Evolutionary conservation across 2,113 vertebrate species (phyloP), one percentile per base, ranked within the genome.

Genomic region (Platycercus adscitus): DNA sequence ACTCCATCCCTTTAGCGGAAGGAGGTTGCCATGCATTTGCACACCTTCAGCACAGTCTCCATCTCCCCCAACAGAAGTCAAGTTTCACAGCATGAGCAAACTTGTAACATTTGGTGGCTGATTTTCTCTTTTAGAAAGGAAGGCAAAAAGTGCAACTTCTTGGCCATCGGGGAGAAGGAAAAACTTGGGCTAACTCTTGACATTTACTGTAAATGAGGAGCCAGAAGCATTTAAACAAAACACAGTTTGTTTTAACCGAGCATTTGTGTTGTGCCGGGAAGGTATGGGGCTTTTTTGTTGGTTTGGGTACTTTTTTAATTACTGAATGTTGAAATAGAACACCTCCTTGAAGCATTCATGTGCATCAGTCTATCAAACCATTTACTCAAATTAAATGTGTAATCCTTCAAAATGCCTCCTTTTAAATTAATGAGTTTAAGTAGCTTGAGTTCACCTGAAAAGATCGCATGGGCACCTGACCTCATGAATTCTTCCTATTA

Each of bases 381-480:
- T 98, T 98, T 98, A 98, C 98, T 98, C 98, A 98, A 98, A 98
- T 98, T 98, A 98, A 98, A 98, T 97, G 98, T 98, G 98, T 98
- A 98, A 98, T 98, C 98, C 98, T 98, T 98, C 98, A 98, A 97
- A 98, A 98, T 98, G 98, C 98, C 97, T 98, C 98, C 98, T 98
- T 98, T 98, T 98, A 98, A 98, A 98, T 98, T 98, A 98, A 98
- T 98, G 98, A 98, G 98, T 98, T 98, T 98, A 98, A 98, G 98
- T 98, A 98, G 98, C 98, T 98, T 97, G 97, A 98, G 96, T 98
- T 98, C 98, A 98, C 98, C 98, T 98, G 98, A 98, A 98, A 98
- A 98, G 97, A 98, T 98, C 94, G 39, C 97, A 96, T 11, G 7
- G 97, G 97, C 97, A 98, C 98, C 98, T 98, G 97, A 98, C 98